Conservation (phyloP, 2,888 invertebrate species). For the Maniola hyperantus region DNA sequence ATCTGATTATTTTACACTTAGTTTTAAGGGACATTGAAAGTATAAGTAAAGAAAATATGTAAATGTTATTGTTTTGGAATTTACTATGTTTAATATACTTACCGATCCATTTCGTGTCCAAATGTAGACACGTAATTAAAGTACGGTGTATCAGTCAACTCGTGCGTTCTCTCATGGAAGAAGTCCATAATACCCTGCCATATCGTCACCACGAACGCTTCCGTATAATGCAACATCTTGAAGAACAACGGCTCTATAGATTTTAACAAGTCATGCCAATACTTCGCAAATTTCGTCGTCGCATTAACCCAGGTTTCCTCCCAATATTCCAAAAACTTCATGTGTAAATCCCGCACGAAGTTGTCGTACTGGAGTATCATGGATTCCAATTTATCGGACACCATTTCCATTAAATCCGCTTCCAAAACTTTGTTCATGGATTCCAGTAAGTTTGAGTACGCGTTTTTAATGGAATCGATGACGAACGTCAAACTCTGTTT, state of each 20-base stretch:
- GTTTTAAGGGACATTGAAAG: too few relatives aligned
- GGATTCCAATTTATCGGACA: slow-evolving; percentile 86
- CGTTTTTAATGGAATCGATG: slow-evolving; percentile 87
- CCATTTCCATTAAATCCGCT: slow-evolving; percentile 88
- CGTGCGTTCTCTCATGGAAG: slow-evolving; percentile 89
- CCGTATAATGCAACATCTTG: slow-evolving; percentile 88
- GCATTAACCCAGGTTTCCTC: slow-evolving; percentile 89
- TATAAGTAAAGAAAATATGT: too few relatives aligned
- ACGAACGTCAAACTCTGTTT: slow-evolving; percentile 89
- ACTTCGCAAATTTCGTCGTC: slow-evolving; percentile 83
- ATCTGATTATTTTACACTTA: too few relatives aligned
- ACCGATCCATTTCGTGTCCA: slow-evolving; percentile 89
- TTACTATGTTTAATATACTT: slow-evolving; percentile 42
- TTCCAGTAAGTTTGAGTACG: slow-evolving; percentile 87
- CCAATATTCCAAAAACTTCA: slow-evolving; percentile 84
- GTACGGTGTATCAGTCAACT: slow-evolving; percentile 90
- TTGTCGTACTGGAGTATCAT: slow-evolving; percentile 90
- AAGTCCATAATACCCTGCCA: slow-evolving; percentile 90
- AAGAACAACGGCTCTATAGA: slow-evolving; percentile 91
- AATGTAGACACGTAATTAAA: slow-evolving; percentile 91
- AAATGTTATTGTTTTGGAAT: not conserved
- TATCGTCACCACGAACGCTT: slow-evolving; percentile 87
- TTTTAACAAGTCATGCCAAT: slow-evolving; percentile 88
- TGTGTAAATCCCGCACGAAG: slow-evolving; percentile 90
- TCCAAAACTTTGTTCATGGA: slow-evolving; percentile 87